Conservation (phyloP, 2,797 vertebrate genomes). For the Pseudochirops corinnae region DNA sequence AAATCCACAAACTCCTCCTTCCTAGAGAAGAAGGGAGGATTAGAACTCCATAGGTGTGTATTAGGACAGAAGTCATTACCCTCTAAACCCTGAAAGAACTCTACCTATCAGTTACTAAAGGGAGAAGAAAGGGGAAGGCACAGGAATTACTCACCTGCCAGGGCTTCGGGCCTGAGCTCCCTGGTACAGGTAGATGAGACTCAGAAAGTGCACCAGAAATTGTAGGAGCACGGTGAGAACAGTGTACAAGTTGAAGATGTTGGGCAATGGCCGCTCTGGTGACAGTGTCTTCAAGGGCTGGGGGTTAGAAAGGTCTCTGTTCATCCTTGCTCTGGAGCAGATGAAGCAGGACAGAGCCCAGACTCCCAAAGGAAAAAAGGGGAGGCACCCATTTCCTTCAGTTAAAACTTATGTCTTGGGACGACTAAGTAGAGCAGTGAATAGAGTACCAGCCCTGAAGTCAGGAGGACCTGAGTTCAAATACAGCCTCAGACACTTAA, state of each 20-base stretch:
- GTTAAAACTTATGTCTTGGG: neutral
- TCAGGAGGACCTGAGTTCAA: too few species aligned
- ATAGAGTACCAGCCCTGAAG: too few species aligned
- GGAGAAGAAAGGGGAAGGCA: neutral
- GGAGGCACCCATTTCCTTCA: neutral
- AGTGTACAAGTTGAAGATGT: conserved; percentile 98
- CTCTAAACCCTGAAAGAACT: neutral
- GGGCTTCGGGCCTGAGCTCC: conserved; percentile 92
- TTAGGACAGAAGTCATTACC: neutral
- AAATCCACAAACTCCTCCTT: conserved; percentile 93
- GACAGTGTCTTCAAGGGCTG: conserved; percentile 97
- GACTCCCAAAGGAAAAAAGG: neutral
- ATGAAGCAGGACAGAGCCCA: neutral
- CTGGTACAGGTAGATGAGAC: conserved; percentile 93
- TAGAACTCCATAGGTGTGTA: neutral
- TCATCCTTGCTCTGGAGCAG: neutral
- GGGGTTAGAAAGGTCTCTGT: conserved; percentile 67
- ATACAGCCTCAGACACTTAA: too few species aligned
- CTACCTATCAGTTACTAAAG: neutral
- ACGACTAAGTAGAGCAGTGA: too few species aligned
- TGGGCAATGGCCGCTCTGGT: conserved; percentile 95
- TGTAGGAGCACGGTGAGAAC: conserved; percentile 96
- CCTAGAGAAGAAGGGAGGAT: conserved; percentile 79
- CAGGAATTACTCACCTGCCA: conserved; percentile 86
- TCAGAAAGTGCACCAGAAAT: conserved; percentile 96